A percentile compares a stretch with the other conserved stretches of the same genome.
These are phyloP conservation scores for Epirrhoe tristata DNA, from an alignment of 2,888 invertebrate genomes.

Conservation along the genomic window DNA sequence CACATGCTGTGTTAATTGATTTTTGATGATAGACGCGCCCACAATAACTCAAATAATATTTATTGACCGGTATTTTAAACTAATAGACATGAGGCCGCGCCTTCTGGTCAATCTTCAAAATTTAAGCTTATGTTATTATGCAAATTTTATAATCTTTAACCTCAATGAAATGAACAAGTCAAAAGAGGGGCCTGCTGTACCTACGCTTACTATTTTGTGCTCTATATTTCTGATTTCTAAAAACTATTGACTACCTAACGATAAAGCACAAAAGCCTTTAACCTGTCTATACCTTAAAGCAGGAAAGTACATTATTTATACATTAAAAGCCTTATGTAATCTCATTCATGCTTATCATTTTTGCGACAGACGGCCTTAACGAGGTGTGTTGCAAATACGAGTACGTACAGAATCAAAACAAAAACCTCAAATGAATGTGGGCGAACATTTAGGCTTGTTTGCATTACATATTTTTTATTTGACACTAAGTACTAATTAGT, in stretches of 20 bases:
- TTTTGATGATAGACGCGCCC: constrained; percentile 43
- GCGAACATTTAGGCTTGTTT: constrained; percentile 43
- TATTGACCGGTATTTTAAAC: constrained; percentile 35
- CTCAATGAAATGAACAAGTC: neutral
- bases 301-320: neutral
- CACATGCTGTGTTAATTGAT: constrained; percentile 53
- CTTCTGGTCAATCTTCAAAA: constrained; percentile 17
- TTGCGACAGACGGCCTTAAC: constrained; percentile 49
- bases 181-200: too few species aligned
- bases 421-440: constrained; percentile 49
- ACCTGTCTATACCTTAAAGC: too few species aligned
- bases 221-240: too few species aligned
- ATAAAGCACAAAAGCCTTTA: too few species aligned
- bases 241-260: too few species aligned
- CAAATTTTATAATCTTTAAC: neutral
- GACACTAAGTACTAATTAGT: constrained; percentile 53
- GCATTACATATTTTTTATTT: constrained; percentile 46
- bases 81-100: constrained; percentile 32
- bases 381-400: constrained; percentile 54
- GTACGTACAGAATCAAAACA: constrained; percentile 51
- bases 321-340: constrained; percentile 18
- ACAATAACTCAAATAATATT: constrained; percentile 34
- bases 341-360: constrained; percentile 31
- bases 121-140: neutral
- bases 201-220: too few species aligned